Conservation (phyloP, 2,113 vertebrate genomes). For the Riparia riparia region DNA sequence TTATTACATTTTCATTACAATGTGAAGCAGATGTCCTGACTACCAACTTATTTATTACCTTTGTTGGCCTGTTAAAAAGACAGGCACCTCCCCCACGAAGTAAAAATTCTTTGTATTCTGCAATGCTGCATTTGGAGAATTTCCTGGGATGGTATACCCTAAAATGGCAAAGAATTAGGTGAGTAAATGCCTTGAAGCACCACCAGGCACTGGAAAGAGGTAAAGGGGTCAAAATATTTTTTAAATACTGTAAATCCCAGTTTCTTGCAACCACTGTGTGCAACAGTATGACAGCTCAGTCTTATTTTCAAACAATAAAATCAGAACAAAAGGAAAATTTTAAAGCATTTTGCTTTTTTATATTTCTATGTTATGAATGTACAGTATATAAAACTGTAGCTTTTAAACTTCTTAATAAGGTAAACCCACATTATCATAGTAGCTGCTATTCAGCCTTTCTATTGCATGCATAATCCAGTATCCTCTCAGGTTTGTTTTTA, state of each 20-base stretch:
- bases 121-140: constrained; percentile 97
- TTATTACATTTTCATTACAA: background rate
- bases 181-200: constrained; percentile 16
- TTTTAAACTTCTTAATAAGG: background rate
- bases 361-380: background rate
- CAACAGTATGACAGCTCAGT: background rate
- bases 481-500: background rate
- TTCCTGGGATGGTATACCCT: constrained; percentile 91
- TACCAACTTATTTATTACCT: constrained; percentile 77
- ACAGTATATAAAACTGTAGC: background rate
- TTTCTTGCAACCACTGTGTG: constrained; percentile 41
- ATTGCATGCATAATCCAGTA: background rate
- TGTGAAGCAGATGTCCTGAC: background rate
- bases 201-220: background rate
- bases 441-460: background rate
- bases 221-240: background rate
- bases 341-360: background rate
- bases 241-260: constrained; percentile 34
- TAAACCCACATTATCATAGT: background rate
- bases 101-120: constrained; percentile 94
- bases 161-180: constrained; percentile 47
- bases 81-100: constrained; percentile 93
- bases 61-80: constrained; percentile 95
- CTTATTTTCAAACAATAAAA: constrained; percentile 1
- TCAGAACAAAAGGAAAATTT: constrained; percentile 8